Evolutionary conservation across 2,113 vertebrate genomes (phyloP), one percentile per base, ranked within the genome.

Genomic region (Ranitomeya imitator): DNA sequence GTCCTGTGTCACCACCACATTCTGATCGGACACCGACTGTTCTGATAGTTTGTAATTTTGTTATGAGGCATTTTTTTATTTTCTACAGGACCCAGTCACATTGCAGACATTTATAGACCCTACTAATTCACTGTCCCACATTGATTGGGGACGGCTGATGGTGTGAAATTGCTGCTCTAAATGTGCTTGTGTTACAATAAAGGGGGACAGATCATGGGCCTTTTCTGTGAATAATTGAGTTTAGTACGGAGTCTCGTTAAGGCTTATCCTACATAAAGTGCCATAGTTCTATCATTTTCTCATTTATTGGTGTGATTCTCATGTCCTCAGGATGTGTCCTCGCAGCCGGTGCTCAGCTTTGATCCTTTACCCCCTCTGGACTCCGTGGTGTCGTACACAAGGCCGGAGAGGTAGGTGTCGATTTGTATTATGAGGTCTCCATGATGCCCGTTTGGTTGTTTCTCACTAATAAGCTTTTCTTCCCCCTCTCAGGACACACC

Each of bases 311-410:
- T 23, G 67, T 74, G 4, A 2, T 16, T 79, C 26, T 67, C 65
- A 59, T 85, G 82, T 63, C 60, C 19, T n/a, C 93, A 99, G 98
- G 98, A 99, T 55, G 97, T 99, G 93, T 98, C 97, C 59, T 96
- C 97, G 6, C 97, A 99, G 91, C 96, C 98, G 7, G 93, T 99
- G 91, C 96, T 99, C 96, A 95, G 97, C 1, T 99, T 98, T 3
- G 98, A 99, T 90, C 98, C 98, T 0, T 93, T 99, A 2, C 98
- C 98, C 71, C 98, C 98, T 0, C 79, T 96, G 91, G 97, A 99
- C 81, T 96, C 97, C 21, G 93, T 99, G 19, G 54, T 93, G 65
- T 97, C 98, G 2, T 99, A 99, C 90, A 95, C 93, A 63, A 94
- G 96, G 86, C 98, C 98, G 0, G 97, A 97, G 91, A 98, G 98